A percentile compares a stretch with the other conserved stretches of the same genome.
Evolutionary conservation across 2,797 vertebrate genomes (phyloP).

Genomic region (Myotis myotis): DNA sequence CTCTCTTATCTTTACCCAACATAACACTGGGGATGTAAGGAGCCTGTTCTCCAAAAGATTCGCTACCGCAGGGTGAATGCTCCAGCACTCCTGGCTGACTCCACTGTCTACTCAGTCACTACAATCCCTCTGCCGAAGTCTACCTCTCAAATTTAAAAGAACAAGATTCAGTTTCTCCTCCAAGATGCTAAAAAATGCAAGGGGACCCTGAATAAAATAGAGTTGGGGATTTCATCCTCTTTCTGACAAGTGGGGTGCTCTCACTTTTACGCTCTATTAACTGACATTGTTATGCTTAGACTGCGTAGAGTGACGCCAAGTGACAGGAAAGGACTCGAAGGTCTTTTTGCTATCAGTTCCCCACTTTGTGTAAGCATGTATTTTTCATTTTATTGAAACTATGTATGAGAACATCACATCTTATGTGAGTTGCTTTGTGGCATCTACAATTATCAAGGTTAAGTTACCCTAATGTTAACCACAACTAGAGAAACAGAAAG

Average conservation of each 20-base stretch:
- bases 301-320: not conserved
- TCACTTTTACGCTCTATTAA: not conserved
- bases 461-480: too few species aligned
- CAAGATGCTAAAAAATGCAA: not conserved
- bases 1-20: not conserved
- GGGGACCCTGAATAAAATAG: not conserved
- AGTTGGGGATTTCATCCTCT: not conserved
- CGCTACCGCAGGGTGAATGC: not conserved
- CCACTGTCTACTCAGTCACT: not conserved
- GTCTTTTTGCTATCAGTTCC: too few species aligned
- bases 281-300: not conserved
- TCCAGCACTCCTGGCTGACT: not conserved
- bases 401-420: too few species aligned
- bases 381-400: too few species aligned
- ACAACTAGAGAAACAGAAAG: too few species aligned
- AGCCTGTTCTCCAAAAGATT: not conserved
- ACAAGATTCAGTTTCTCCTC: not conserved
- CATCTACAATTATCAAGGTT: too few species aligned
- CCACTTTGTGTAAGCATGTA: too few species aligned
- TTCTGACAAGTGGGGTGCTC: not conserved
- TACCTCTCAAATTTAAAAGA: not conserved
- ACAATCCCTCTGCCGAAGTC: not conserved
- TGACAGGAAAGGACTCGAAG: too few species aligned
- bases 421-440: too few species aligned
- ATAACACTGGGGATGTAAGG: not conserved